phyloP scores from a whole-genome alignment of 2,113 vertebrate species.

The Myotis davidii region DNA sequence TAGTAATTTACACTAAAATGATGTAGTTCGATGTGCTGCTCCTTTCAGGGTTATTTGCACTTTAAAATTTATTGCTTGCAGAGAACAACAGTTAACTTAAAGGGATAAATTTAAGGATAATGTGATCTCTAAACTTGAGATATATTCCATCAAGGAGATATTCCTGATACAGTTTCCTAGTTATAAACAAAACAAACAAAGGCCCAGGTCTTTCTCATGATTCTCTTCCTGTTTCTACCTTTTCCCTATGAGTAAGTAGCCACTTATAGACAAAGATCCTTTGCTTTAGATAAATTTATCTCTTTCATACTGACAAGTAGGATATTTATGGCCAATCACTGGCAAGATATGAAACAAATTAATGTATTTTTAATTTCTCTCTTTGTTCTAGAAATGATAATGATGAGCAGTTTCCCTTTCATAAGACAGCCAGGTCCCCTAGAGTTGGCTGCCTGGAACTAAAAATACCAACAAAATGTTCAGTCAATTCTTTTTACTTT shows the following conservation, averaged over 20 bases:
- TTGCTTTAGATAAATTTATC: constrained; percentile 9
- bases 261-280: constrained; percentile 23
- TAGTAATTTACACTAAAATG: constrained; percentile 21
- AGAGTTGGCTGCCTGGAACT: not conserved
- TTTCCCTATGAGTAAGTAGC: not conserved
- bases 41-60: constrained; percentile 4
- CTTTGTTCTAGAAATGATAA: constrained; percentile 53
- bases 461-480: constrained; percentile 42
- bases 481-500: constrained; percentile 34
- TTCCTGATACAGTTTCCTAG: not conserved
- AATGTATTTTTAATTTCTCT: constrained; percentile 40
- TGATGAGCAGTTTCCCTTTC: constrained; percentile 46
- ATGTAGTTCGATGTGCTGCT: not conserved
- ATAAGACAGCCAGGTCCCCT: constrained; percentile 30
- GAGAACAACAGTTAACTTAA: not conserved
- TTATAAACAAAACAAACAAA: constrained; percentile 48
- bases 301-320: constrained; percentile 45
- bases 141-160: not conserved
- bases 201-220: not conserved
- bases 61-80: constrained; percentile 5
- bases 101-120: not conserved
- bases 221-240: not conserved
- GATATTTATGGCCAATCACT: constrained; percentile 39
- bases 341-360: constrained; percentile 29
- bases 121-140: not conserved